Percentiles rank a stretch among this genome's conserved stretches.
Evolutionary conservation across 2,113 vertebrate genomes (phyloP).

Genomic region (Sakesphorus luctuosus): DNA sequence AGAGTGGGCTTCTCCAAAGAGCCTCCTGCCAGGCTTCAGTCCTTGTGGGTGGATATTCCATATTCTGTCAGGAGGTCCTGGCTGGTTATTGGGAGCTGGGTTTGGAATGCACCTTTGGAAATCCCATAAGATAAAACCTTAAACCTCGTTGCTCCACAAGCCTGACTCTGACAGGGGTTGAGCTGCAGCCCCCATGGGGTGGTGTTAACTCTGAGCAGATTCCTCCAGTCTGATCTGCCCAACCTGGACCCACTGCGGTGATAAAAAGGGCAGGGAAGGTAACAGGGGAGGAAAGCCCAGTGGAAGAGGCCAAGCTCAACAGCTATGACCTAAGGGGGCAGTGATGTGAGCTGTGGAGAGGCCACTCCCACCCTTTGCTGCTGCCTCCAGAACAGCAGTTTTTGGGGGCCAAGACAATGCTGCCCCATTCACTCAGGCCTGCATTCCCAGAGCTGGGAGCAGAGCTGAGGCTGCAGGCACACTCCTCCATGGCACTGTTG

Average conservation of each 20-base stretch:
- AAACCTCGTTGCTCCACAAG: neutral
- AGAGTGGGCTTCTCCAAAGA: neutral
- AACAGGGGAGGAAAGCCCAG: neutral
- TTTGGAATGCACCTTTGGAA: neutral
- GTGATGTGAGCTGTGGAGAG: neutral
- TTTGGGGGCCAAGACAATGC: rapidly evolving
- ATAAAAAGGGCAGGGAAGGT: constrained; percentile 19
- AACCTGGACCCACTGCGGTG: neutral
- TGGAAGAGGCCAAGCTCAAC: neutral
- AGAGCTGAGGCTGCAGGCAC: neutral
- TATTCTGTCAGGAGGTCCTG: neutral
- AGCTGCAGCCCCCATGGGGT: neutral
- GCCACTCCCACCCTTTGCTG: neutral
- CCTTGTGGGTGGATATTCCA: neutral
- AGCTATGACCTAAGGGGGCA: neutral
- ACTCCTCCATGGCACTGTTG: rapidly evolving
- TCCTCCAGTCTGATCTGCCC: neutral
- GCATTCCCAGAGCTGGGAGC: neutral
- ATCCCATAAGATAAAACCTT: neutral
- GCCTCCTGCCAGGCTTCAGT: neutral
- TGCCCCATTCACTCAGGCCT: neutral
- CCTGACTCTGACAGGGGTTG: neutral
- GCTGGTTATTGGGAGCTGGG: neutral
- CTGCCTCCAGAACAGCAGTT: neutral
- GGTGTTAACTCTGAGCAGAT: constrained; percentile 29